Conservation (phyloP, 2,888 invertebrate genomes). For the Sclerodermus sp. region DNA sequence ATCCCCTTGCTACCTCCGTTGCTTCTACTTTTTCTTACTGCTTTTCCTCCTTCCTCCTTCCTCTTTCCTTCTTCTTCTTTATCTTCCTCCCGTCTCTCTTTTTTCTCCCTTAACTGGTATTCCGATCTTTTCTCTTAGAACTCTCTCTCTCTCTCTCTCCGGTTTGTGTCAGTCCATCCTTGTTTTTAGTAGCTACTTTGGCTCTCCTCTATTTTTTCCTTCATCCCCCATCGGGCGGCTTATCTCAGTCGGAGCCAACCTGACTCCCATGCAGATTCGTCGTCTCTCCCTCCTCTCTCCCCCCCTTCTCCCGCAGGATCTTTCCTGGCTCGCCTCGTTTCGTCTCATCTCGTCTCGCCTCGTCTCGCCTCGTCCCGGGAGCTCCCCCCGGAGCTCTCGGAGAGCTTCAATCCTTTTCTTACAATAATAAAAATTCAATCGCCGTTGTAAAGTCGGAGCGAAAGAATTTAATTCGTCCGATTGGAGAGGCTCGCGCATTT, state of each 20-base stretch:
- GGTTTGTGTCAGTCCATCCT: no score
- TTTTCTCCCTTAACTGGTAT: constrained; percentile 13
- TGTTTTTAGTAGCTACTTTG: constrained; percentile 23
- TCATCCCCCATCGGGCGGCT: constrained; percentile 8
- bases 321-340: constrained; percentile 7
- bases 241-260: constrained; percentile 4
- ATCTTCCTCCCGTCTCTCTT: constrained; percentile 9
- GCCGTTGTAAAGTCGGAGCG: no score
- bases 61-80: constrained; percentile 11
- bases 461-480: no score
- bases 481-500: no score
- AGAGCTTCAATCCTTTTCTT: no score
- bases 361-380: no score
- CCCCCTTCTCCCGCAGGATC: constrained; percentile 11
- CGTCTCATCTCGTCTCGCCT: no score
- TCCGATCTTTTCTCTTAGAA: no score
- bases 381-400: no score
- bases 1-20: background rate
- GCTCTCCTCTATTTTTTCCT: constrained; percentile 8
- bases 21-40: constrained; percentile 4
- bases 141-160: no score
- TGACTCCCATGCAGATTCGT: background rate
- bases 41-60: constrained; percentile 5
- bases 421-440: no score
- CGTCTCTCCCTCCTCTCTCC: background rate